Percentiles rank a stretch among this genome's conserved stretches.
These are phyloP conservation scores for Dastarcus helophoroides DNA, from an alignment of 2,888 invertebrate species.

Conservation along the genomic window DNA sequence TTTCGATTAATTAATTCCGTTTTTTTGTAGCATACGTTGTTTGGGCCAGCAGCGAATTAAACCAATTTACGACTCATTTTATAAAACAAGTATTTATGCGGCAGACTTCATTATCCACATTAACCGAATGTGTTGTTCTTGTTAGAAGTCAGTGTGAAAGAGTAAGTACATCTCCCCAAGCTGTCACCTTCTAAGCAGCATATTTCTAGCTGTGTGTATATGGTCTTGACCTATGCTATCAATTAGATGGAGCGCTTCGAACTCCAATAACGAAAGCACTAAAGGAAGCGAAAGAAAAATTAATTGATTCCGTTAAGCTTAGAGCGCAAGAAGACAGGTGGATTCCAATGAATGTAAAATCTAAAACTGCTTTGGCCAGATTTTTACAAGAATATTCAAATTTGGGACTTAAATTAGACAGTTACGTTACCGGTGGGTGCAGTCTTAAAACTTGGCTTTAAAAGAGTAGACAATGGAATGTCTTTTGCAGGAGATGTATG, in stretches of 20 bases:
- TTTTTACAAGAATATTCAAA: constrained; percentile 59
- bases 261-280: constrained; percentile 65
- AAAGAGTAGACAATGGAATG: background rate
- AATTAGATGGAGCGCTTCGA: constrained; percentile 75
- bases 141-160: constrained; percentile 64
- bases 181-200: constrained; percentile 3
- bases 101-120: constrained; percentile 70
- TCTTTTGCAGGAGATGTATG: constrained; percentile 46
- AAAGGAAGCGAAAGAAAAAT: constrained; percentile 67
- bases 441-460: background rate
- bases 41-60: constrained; percentile 80
- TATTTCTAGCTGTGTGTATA: constrained; percentile 41
- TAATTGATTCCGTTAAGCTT: constrained; percentile 69
- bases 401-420: constrained; percentile 55
- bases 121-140: constrained; percentile 77
- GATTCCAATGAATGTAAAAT: constrained; percentile 71
- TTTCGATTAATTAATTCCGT: background rate
- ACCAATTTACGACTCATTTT: constrained; percentile 67
- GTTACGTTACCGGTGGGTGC: constrained; percentile 45
- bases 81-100: constrained; percentile 84
- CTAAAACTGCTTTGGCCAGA: constrained; percentile 55
- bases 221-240: constrained; percentile 86
- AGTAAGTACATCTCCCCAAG: constrained; percentile 29
- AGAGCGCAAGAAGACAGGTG: constrained; percentile 73
- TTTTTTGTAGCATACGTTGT: constrained; percentile 61